Percentiles rank a stretch among this genome's conserved stretches.
Conservation (phyloP, 1,140 invertebrate genomes). For the Temnothorax nylanderi region DNA sequence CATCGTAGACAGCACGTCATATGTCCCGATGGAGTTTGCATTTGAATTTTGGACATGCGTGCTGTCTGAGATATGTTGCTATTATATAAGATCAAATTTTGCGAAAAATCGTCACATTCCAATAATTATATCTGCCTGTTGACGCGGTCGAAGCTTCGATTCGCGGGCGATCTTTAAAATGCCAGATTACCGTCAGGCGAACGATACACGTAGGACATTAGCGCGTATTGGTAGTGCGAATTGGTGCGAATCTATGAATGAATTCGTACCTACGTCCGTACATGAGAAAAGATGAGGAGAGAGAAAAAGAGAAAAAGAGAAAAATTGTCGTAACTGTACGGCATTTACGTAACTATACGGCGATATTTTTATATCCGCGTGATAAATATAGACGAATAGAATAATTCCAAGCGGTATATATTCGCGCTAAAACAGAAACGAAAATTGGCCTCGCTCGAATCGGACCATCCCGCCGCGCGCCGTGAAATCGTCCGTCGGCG, state of each 20-base stretch:
- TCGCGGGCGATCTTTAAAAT: neutral
- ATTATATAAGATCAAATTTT: no score
- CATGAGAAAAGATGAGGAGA: neutral
- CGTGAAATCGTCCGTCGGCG: constrained; percentile 4
- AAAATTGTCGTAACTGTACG: neutral
- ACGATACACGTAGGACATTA: neutral
- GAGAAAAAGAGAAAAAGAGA: neutral
- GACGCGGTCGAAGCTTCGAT: neutral
- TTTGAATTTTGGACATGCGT: no score
- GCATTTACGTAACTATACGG: neutral
- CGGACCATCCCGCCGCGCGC: no score
- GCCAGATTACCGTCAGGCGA: neutral
- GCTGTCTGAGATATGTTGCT: no score
- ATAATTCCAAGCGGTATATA: neutral
- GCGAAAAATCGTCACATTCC: no score
- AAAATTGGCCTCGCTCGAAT: neutral
- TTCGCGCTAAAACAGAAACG: neutral
- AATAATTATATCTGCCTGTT: neutral
- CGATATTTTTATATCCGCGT: neutral
- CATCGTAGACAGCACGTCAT: no score
- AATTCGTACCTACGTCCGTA: neutral
- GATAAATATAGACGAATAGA: neutral
- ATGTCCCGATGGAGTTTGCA: no score
- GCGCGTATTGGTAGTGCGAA: neutral
- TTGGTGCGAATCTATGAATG: constrained; percentile 23